These are phyloP conservation scores for Takifugu ocellatus DNA, from an alignment of 2,797 vertebrate genomes.

Conservation along the genomic window DNA sequence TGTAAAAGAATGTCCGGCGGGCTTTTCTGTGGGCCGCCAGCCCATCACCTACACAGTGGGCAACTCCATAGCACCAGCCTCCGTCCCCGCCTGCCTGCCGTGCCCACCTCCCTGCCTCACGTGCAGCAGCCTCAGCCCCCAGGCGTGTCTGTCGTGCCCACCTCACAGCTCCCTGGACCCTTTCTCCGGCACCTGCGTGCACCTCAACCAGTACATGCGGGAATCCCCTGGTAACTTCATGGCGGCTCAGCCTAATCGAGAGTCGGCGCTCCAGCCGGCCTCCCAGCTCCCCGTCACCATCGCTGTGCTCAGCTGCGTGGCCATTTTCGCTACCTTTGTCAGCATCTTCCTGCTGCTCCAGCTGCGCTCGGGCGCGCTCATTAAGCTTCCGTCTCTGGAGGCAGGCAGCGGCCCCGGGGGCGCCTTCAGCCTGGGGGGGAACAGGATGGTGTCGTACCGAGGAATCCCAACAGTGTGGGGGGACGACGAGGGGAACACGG, in stretches of 20 bases:
- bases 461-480: constrained; percentile 92
- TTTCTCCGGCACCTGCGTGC: constrained; percentile 80
- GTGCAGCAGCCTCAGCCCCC: constrained; percentile 77
- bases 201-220: constrained; percentile 87
- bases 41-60: constrained; percentile 76
- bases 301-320: constrained; percentile 88
- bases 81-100: constrained; percentile 80
- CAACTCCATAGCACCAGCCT: constrained; percentile 77
- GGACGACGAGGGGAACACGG: constrained; percentile 83
- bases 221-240: constrained; percentile 79
- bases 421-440: constrained; percentile 61
- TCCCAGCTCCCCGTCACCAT: constrained; percentile 79
- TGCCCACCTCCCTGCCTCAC: constrained; percentile 88
- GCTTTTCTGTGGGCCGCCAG: constrained; percentile 73
- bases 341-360: constrained; percentile 89
- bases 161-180: constrained; percentile 85
- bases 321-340: constrained; percentile 85
- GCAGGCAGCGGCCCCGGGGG: constrained; percentile 59
- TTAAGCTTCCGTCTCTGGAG: constrained; percentile 71
- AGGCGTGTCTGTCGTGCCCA: constrained; percentile 87
- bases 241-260: constrained; percentile 31
- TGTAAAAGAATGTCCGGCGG: constrained; percentile 84
- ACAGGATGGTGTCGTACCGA: constrained; percentile 86
- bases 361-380: constrained; percentile 81
- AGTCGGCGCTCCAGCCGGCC: constrained; percentile 31